phyloP scores from a whole-genome alignment of 2,113 vertebrate genomes.

The Oncorhynchus keta region DNA sequence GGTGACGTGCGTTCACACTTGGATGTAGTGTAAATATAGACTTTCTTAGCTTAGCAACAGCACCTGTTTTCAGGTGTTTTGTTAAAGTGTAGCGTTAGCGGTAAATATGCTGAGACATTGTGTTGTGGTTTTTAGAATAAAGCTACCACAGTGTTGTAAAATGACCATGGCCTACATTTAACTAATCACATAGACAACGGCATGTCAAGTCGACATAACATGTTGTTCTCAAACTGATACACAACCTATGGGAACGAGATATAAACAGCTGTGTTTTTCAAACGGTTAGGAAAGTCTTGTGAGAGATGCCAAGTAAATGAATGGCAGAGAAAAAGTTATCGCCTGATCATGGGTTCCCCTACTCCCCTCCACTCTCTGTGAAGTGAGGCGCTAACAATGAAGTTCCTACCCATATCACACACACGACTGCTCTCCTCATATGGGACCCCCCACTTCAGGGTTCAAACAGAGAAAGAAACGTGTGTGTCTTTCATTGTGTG shows the following conservation, averaged over 20 bases:
- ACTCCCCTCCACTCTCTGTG: not conserved
- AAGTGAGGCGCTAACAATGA: conserved; percentile 16
- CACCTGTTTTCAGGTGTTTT: no score
- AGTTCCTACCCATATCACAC: conserved; percentile 7
- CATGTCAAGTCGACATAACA: not conserved
- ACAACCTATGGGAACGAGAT: not conserved
- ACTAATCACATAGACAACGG: not conserved
- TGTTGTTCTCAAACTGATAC: not conserved
- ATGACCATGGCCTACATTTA: not conserved
- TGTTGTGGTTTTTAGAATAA: not conserved
- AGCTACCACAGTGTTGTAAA: not conserved
- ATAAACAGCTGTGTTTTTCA: not conserved
- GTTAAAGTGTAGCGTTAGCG: not conserved
- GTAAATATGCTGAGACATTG: not conserved
- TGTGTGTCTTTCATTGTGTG: not conserved
- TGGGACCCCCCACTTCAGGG: conserved; percentile 6
- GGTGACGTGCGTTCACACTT: no score
- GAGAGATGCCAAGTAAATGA: not conserved
- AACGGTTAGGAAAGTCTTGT: not conserved
- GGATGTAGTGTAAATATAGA: no score
- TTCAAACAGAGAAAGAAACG: not conserved
- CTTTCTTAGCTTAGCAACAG: no score
- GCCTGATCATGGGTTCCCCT: not conserved
- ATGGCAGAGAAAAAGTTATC: not conserved
- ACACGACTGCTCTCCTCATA: not conserved